phyloP scores from a whole-genome alignment of 1,140 invertebrate species.

The Drosophila asahinai region DNA sequence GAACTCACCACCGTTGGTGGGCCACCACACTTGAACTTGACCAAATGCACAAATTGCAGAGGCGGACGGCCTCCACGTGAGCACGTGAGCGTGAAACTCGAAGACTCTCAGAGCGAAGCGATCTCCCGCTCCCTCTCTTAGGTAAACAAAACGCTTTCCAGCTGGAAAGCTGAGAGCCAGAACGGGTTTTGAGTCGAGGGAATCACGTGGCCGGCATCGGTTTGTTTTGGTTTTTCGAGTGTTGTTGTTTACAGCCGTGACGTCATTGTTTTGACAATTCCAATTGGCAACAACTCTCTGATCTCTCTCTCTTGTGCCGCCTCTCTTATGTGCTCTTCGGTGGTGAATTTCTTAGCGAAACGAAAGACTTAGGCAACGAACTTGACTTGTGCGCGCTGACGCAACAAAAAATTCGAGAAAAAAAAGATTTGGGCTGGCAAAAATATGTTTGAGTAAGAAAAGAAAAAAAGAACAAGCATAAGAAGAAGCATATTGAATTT shows the following conservation, averaged over 20 bases:
- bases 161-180: slow-evolving; percentile 34
- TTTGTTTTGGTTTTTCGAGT: slow-evolving; percentile 78
- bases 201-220: slow-evolving; percentile 78
- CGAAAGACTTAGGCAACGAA: slow-evolving; percentile 79
- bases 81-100: slow-evolving; percentile 56
- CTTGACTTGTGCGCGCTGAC: slow-evolving; percentile 54
- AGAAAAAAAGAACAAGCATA: neutral
- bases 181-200: slow-evolving; percentile 59
- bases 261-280: slow-evolving; percentile 77
- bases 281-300: slow-evolving; percentile 53
- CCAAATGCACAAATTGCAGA: slow-evolving; percentile 84
- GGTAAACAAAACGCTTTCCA: slow-evolving; percentile 72
- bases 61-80: slow-evolving; percentile 36
- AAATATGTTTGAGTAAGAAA: slow-evolving; percentile 7
- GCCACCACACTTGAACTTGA: slow-evolving; percentile 81
- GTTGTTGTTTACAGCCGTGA: slow-evolving; percentile 76
- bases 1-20: slow-evolving; percentile 44
- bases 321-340: slow-evolving; percentile 12
- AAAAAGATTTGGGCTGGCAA: too few relatives aligned
- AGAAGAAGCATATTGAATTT: slow-evolving; percentile 71
- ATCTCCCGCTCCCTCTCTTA: slow-evolving; percentile 24
- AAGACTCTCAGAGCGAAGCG: slow-evolving; percentile 10
- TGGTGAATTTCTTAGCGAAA: slow-evolving; percentile 29
- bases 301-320: neutral
- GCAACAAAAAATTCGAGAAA: slow-evolving; percentile 33